Percentiles rank a stretch among this genome's conserved stretches.
Evolutionary conservation across 2,797 vertebrate genomes (phyloP).

Genomic region (Morus bassanus): DNA sequence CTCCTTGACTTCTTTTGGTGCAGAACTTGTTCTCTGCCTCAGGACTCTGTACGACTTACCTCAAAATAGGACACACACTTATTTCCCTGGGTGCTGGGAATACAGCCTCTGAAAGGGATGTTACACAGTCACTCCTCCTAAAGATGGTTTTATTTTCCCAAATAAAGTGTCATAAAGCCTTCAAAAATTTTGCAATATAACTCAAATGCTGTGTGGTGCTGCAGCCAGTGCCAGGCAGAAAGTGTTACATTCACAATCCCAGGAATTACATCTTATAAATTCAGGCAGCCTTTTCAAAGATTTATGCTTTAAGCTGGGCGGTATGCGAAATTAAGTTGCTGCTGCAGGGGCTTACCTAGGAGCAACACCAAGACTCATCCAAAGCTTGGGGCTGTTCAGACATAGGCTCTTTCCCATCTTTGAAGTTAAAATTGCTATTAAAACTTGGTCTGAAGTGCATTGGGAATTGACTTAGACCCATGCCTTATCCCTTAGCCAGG

Average conservation of each 20-base stretch:
- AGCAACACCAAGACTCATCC: neutral
- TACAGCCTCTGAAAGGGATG: neutral
- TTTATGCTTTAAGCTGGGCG: neutral
- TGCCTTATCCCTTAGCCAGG: neutral
- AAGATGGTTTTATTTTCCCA: neutral
- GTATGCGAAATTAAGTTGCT: neutral
- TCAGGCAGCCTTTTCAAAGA: neutral
- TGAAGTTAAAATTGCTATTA: neutral
- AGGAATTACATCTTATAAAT: neutral
- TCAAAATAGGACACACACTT: neutral
- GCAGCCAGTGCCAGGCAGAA: neutral
- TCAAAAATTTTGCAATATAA: neutral
- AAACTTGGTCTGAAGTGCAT: neutral
- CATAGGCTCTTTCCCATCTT: neutral
- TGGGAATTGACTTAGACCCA: neutral
- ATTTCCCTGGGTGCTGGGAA: neutral
- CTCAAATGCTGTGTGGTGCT: neutral
- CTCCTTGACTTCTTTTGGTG: neutral
- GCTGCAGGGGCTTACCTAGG: neutral
- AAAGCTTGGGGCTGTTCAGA: neutral
- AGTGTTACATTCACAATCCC: neutral
- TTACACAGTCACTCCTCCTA: neutral
- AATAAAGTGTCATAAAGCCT: neutral
- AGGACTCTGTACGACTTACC: neutral
- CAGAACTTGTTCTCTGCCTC: neutral